A percentile compares a stretch with the other conserved stretches of the same genome.
phyloP scores from a whole-genome alignment of 2,113 vertebrate genomes.

The Rhadina sibilatrix region DNA sequence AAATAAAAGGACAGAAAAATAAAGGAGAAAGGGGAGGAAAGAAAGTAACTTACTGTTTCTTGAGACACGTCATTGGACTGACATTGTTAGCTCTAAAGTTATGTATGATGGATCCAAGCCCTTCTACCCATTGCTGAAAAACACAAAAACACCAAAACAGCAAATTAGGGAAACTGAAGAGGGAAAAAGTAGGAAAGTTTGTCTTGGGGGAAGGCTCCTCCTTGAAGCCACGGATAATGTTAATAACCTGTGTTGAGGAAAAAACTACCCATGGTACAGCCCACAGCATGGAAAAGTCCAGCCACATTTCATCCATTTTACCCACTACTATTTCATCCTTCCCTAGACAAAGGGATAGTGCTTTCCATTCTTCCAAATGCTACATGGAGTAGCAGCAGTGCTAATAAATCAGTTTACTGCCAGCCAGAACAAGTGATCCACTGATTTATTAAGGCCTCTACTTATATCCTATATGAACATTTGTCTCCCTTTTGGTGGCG shows the following conservation, averaged over 20 bases:
- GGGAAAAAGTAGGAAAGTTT: background rate
- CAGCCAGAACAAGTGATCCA: background rate
- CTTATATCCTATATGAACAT: background rate
- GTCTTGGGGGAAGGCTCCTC: background rate
- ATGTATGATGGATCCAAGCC: constrained; percentile 92
- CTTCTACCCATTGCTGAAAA: constrained; percentile 96
- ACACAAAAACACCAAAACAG: background rate
- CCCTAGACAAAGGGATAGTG: background rate
- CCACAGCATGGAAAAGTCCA: background rate
- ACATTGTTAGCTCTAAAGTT: constrained; percentile 99
- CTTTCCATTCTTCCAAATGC: background rate
- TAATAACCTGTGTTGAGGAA: background rate
- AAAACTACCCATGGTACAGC: background rate
- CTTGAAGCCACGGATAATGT: background rate
- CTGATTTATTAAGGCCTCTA: constrained; percentile 3
- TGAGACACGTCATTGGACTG: constrained; percentile 98
- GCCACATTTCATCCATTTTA: background rate
- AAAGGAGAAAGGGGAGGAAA: background rate
- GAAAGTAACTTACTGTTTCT: constrained; percentile 91
- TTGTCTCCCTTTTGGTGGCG: background rate
- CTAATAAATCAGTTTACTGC: background rate
- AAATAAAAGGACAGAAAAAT: background rate
- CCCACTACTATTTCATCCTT: background rate
- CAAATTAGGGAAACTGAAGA: background rate
- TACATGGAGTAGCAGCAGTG: background rate